A percentile compares a stretch with the other conserved stretches of the same genome.
phyloP scores from a whole-genome alignment of 1,140 invertebrate species.

The Spodoptera litura region DNA sequence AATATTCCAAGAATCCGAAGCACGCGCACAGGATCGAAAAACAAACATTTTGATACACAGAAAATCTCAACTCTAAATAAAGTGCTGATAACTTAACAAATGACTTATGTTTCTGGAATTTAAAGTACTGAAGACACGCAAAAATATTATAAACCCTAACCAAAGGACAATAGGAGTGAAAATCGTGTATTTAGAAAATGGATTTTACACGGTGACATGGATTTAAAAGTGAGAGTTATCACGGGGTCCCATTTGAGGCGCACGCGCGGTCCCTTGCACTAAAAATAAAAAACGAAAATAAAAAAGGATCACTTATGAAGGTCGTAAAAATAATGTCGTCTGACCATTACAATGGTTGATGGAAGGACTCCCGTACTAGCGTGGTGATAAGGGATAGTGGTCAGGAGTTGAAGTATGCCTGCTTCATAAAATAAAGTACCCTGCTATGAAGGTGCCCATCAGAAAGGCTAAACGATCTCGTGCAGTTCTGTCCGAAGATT shows the following conservation, averaged over 20 bases:
- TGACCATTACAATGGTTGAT: conserved; percentile 57
- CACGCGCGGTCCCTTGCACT: conserved; percentile 79
- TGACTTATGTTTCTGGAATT: conserved; percentile 83
- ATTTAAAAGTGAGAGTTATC: conserved; percentile 85
- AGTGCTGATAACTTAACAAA: conserved; percentile 85
- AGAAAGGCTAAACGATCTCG: not conserved
- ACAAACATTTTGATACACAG: conserved; percentile 72
- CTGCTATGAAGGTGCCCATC: not conserved
- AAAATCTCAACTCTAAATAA: conserved; percentile 81
- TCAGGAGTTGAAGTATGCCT: conserved; percentile 9
- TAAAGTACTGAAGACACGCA: conserved; percentile 59
- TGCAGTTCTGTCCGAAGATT: not conserved
- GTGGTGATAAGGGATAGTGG: conserved; percentile 53
- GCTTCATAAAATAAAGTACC: conserved; percentile 23
- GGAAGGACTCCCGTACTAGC: conserved; percentile 69
- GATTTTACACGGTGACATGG: conserved; percentile 74
- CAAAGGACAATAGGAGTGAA: conserved; percentile 43
- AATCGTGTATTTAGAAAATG: conserved; percentile 39
- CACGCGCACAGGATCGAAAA: conserved; percentile 67
- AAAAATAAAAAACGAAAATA: conserved; percentile 65
- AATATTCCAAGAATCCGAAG: conserved; percentile 71
- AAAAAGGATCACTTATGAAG: conserved; percentile 50
- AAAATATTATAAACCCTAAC: conserved; percentile 50
- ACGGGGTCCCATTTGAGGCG: conserved; percentile 80
- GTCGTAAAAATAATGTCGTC: conserved; percentile 71